Evolutionary conservation across 2,888 invertebrate species (phyloP).

Genomic region (Lasioglossum leucozonium): DNA sequence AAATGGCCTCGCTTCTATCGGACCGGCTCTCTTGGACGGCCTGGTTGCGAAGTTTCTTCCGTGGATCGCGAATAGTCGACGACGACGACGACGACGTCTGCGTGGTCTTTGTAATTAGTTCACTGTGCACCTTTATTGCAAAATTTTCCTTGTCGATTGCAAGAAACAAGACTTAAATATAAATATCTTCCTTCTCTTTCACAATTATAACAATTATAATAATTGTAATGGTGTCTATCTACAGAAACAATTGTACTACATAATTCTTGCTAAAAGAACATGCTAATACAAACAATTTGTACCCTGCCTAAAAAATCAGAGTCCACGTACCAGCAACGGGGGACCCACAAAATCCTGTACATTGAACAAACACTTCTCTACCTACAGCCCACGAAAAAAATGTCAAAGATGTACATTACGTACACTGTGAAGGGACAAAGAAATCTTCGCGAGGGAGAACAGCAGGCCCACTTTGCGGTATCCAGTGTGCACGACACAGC

Average conservation of each 20-base stretch:
- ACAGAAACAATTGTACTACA: background rate
- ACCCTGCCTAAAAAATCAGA: too few relatives aligned
- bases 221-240: background rate
- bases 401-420: background rate
- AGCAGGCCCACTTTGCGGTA: background rate
- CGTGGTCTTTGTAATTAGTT: background rate
- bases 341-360: background rate
- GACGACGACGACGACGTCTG: background rate
- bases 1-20: constrained; percentile 28
- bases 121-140: background rate
- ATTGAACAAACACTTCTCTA: background rate
- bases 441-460: background rate
- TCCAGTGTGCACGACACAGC: constrained; percentile 26
- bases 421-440: background rate
- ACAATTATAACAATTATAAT: background rate
- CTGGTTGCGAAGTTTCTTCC: constrained; percentile 28
- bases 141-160: background rate
- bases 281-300: too few relatives aligned
- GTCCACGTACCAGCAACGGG: too few relatives aligned
- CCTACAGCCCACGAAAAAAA: background rate
- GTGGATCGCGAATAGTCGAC: background rate
- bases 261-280: too few relatives aligned
- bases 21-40: constrained; percentile 1
- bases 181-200: background rate
- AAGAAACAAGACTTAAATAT: background rate